Evolutionary conservation across 2,888 invertebrate genomes (phyloP), one percentile per base, ranked within the genome.

Genomic region (Aleiodes testaceus): DNA sequence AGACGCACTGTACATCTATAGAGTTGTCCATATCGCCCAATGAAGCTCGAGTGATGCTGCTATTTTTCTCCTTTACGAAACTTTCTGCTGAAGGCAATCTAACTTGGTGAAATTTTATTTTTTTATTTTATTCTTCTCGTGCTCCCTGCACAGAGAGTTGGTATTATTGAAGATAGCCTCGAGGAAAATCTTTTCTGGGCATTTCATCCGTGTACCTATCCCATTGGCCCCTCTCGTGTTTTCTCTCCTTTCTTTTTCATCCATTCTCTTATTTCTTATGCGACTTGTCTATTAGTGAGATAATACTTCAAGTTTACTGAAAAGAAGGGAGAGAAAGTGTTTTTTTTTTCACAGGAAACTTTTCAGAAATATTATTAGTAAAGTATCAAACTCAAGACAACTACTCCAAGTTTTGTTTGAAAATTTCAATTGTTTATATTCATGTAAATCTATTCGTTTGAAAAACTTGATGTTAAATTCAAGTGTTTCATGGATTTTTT

Each of bases 1-100:
- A 47, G 52, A 65, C 61, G 71, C 69, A 59, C 11, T 53, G 30
- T 53, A 36, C 36, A 36, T 36, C 36, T 36, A 36, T 9, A 36
- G 36, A 36, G 36, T 36, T 36, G 36, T 50, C 53, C 20, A 65
- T 20, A 53, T 20, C 52, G 52, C 50, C 68, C 70, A 75, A 75
- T 69, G 71, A 44, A 71, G 66, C 45, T 44, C 61, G 67, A 61
- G 65, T 63, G 22, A 53, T 67, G 53, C 55, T 42, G 45, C 71
- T 65, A 74, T 74, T 75, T 73, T 74, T 74, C 69, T 68, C 64
- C 67, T 52, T 76, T 66, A 70, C 59, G 75, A 74, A 76, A 36
- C 73, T 75, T 74, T 68, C 71, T 18, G 68, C 68, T 44, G 70
- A 68, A 74, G 69, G 75, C 76, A 76, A 75, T 75, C 69, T 74